Evolutionary conservation across 1,140 invertebrate species (phyloP), one percentile per base, ranked within the genome.

Genomic region (Drosophila guanche): DNA sequence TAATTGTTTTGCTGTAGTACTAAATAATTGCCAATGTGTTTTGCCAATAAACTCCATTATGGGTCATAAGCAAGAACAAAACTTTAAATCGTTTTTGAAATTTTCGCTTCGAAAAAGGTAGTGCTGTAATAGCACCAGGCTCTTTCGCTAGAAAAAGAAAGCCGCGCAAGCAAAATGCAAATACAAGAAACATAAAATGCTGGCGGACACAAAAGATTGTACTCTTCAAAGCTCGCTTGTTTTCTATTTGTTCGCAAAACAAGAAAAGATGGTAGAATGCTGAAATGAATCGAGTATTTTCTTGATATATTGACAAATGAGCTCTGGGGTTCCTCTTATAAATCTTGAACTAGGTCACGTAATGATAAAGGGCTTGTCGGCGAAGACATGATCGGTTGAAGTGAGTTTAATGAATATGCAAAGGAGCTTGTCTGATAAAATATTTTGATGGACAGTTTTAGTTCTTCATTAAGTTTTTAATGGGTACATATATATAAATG

Each of bases 221-320:
- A 53, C 47, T 29, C 41, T 65, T 37, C 47, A 54, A 67, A 63
- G 40, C 23, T 63, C 56, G 27, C 7, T 47, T 55, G 16, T 12
- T 22, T 47, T 23, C 23, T 10, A 14, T 16, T 12, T 16, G 20
- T 4, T 43, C n/a, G 61, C 16, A 20, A 20, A 20, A 20, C 16
- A 20, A 20, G 16, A 20, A 20, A 20, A 25, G 33, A 42, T 60
- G 47, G 23, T 41, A 67, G 23, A 48, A 67, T 46, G 60, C 48
- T 27, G 29, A 60, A 43, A 40, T 40, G 23, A 67, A 62, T 45
- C 33, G 29, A 62, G 25, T 55, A 25, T 59, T 40, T 78, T 45
- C 45, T 47, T 56, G 51, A 74, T 65, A 59, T 75, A 77, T 70
- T 86, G 81, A 86, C 65, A 86, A 79, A 86, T 83, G 73, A 58